Base-by-base conservation (phyloP, 1,140 invertebrate genomes). In the Goniozus legneri region DNA sequence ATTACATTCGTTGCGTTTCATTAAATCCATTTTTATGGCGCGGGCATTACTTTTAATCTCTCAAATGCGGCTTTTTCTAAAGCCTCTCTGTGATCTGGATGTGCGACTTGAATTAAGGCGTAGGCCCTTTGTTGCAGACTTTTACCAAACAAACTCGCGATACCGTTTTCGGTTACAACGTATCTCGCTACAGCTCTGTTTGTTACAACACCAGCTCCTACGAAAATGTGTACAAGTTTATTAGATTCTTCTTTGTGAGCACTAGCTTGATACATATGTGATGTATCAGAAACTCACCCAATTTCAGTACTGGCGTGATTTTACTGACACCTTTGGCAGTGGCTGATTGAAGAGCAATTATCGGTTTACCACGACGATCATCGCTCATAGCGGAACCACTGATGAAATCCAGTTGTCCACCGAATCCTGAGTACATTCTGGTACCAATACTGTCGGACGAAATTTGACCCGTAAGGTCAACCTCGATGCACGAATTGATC, bases 381-480 rank as follows among this genome's bases (percentile, higher is more conserved):
- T 85, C 75, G n/a, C 86, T 82, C 71, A 95, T 86, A 0, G 91
- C 92, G 6, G 94, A 88, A n/a, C 93, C 95, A 37, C 88, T 81
- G 47, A 97, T 90, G 64, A 97, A 98, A 75, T 98, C 95, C n/a
- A 97, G 85, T 68, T 97, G 93, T 1, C 93, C 94, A 22, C 93
- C 93, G 55, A 89, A 89, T 8, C 93, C 94, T 7, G 93, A 97
- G 67, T 88, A 97, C 83, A 97, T 92, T 36, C 86, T 81, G 2
- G 89, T 87, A 42, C 88, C 89, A 64, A 98, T 95, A 39, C 93
- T 95, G 65, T 97, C 95, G 0, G 93, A 86, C 44, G 84, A 83
- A 2, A 97, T 83, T 76, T 97, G 94, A 1, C 95, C 95, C 2
- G 93, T 95, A n/a, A 98, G 75, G 73, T 97, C 95, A 0, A 97